Conservation (phyloP, 2,113 vertebrate species). For the Caloenas nicobarica region DNA sequence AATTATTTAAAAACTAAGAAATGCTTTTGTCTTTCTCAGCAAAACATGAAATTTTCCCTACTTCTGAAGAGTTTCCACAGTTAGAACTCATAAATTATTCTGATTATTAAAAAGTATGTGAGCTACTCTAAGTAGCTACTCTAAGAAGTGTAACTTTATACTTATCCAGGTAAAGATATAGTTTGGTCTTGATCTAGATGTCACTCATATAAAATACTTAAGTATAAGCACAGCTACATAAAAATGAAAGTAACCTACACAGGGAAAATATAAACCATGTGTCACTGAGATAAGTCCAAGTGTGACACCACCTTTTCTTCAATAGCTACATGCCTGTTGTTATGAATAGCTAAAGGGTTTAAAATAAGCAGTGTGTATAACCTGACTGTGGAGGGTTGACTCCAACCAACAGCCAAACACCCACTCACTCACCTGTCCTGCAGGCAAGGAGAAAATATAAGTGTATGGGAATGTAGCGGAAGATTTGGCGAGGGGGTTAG, state of each 20-base stretch:
- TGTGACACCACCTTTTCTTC: neutral
- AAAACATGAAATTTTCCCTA: neutral
- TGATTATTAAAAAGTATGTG: neutral
- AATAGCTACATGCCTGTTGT: neutral
- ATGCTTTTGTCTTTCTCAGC: neutral
- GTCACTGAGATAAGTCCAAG: neutral
- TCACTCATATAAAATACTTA: neutral
- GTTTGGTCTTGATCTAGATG: neutral
- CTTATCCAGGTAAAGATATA: neutral
- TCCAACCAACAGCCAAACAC: neutral
- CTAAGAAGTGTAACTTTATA: neutral
- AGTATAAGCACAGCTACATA: neutral
- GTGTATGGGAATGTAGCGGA: too few species aligned
- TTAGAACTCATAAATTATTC: neutral
- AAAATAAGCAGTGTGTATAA: neutral
- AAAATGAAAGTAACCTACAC: neutral
- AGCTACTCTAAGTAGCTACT: neutral
- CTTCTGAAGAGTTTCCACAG: neutral
- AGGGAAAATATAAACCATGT: neutral
- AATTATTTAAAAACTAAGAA: neutral
- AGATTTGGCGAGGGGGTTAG: too few species aligned
- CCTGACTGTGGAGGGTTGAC: neutral
- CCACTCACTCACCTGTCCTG: neutral
- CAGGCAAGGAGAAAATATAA: neutral
- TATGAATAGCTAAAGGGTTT: neutral